These are phyloP conservation scores for Lethrus apterus DNA, from an alignment of 1,140 invertebrate species.

Conservation along the genomic window DNA sequence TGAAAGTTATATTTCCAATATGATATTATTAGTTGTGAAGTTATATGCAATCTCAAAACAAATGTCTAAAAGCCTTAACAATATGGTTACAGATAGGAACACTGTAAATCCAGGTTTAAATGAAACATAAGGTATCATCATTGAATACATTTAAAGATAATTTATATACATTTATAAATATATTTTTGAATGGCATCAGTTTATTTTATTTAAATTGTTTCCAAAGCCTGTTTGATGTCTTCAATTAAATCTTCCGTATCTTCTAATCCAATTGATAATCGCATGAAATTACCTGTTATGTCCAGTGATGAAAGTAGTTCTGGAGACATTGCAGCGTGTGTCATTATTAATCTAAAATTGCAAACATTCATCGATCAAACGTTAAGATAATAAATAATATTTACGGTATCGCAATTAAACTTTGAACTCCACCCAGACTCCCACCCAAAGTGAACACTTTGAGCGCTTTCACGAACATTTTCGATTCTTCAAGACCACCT, in stretches of 20 bases:
- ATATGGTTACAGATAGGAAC: no score
- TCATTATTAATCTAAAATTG: constrained; percentile 62
- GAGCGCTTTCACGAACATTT: constrained; percentile 67
- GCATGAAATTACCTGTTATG: constrained; percentile 79
- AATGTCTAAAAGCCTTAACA: no score
- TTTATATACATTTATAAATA: no score
- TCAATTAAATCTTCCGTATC: constrained; percentile 75
- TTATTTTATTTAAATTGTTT: constrained; percentile 18
- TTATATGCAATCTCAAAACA: no score
- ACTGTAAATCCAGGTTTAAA: no score
- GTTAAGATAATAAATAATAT: constrained; percentile 38
- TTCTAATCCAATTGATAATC: constrained; percentile 90
- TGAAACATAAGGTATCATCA: no score
- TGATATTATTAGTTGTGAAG: no score
- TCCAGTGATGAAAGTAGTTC: constrained; percentile 67
- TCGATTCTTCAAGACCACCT: constrained; percentile 67
- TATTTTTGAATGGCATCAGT: not conserved
- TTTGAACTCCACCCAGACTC: constrained; percentile 93
- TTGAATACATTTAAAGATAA: no score
- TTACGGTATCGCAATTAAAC: constrained; percentile 79
- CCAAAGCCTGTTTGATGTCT: constrained; percentile 80
- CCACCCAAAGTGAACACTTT: constrained; percentile 88
- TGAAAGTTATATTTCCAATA: no score
- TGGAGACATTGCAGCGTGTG: constrained; percentile 71
- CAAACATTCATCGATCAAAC: constrained; percentile 5